A percentile compares a stretch with the other conserved stretches of the same genome.
Conservation (phyloP, 1,140 invertebrate genomes). For the Caenorhabditis tropicalis region DNA sequence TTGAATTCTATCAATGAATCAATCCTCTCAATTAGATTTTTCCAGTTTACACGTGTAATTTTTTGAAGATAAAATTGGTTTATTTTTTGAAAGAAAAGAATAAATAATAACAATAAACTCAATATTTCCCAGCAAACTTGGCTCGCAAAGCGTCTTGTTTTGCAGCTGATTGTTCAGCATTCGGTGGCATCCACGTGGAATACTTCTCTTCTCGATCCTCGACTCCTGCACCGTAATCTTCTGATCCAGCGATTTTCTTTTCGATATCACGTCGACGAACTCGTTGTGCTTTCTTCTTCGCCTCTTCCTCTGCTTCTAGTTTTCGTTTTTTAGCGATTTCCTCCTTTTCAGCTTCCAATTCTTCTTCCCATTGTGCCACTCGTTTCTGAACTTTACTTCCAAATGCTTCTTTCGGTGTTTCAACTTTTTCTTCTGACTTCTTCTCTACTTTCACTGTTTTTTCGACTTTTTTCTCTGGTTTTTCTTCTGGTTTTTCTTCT, state of each 20-base stretch:
- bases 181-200: conserved; percentile 55
- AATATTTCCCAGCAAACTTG: conserved; percentile 54
- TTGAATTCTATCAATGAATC: too few species aligned
- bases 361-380: conserved; percentile 29
- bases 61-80: too few species aligned
- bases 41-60: too few species aligned
- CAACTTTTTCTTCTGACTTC: neutral
- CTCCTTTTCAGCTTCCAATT: conserved; percentile 15
- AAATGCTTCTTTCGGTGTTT: conserved; percentile 4
- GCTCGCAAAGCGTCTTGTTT: conserved; percentile 29
- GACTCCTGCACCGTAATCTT: conserved; percentile 4
- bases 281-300: neutral
- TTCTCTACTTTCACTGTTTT: neutral
- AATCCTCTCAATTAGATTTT: too few species aligned
- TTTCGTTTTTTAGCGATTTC: neutral
- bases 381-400: conserved; percentile 13
- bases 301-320: neutral
- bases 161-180: conserved; percentile 4
- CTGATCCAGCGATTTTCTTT: neutral
- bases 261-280: neutral
- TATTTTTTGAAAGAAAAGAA: neutral
- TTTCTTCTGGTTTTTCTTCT: conserved; percentile 13
- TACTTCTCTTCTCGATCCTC: conserved; percentile 47
- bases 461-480: neutral
- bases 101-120: neutral